A percentile compares a stretch with the other conserved stretches of the same genome.
These are phyloP conservation scores for Macroglossus sobrinus DNA, from an alignment of 2,113 vertebrate species.

Conservation along the genomic window DNA sequence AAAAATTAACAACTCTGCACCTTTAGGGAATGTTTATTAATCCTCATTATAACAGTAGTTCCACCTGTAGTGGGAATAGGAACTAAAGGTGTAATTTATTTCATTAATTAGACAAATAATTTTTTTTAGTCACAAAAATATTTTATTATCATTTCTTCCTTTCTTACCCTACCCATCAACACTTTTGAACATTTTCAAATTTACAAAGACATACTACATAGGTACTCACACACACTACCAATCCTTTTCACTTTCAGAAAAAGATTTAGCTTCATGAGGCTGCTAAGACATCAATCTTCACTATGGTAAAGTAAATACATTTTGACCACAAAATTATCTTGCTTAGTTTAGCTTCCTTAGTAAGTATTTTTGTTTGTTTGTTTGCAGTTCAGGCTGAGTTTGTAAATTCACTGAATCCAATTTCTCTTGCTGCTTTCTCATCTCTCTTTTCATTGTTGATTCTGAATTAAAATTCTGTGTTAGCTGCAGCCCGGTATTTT, in stretches of 20 bases:
- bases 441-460: not conserved
- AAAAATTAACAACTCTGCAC: not conserved
- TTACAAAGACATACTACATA: not conserved
- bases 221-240: not conserved
- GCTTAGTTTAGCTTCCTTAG: not conserved
- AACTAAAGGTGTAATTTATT: not conserved
- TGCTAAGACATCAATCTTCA: not conserved
- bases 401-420: not conserved
- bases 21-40: not conserved
- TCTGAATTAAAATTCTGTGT: constrained; percentile 31
- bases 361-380: not conserved
- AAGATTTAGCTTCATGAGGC: not conserved
- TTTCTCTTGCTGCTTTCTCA: not conserved
- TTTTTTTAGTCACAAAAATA: not conserved
- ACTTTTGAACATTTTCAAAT: not conserved
- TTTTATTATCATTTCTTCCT: not conserved
- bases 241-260: not conserved
- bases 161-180: not conserved
- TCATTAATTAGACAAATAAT: constrained; percentile 27
- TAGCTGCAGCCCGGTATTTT: not conserved
- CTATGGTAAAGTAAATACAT: not conserved
- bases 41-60: not conserved
- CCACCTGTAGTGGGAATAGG: not conserved
- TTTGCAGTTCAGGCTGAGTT: not conserved
- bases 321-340: not conserved